Base-by-base conservation (phyloP, 2,888 invertebrate genomes). In the Drosophila silvestris region DNA sequence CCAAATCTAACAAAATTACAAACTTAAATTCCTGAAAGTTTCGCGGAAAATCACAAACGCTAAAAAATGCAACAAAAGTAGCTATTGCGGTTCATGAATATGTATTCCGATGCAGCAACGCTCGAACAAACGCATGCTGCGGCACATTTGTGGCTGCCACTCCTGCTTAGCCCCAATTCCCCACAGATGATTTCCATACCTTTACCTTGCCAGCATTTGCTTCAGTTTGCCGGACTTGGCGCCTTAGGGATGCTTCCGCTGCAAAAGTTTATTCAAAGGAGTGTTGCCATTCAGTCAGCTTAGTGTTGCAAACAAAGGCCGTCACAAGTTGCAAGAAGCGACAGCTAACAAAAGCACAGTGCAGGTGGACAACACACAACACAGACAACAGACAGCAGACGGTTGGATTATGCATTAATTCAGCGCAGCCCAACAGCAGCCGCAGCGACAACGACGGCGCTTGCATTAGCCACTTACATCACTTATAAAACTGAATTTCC, bases 401-500 rank as follows among this genome's bases (percentile, higher is more conserved):
- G 28, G 12, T 28, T 10, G 35, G 44, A 53, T 12, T 16, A 26
- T 12, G 62, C 58, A 70, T 70, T 77, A 53, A 65, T 52, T 59
- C 62, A 63, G 28, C 61, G 35, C 56, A 22, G 16, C 33, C 16
- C 33, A 54, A 19, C 26, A 26, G 35, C 26, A 19, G 19, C n/a
- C 14, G 14, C 35, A 57, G 52, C 56, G n/a, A 50, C 47, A 44
- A 22, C 66, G 51, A 65, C 74, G 73, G 78, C 74, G 78, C 70
- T 78, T 70, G 74, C 79, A 81, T 79, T 80, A 69, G 77, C 65
- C 65, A 56, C 32, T 70, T 62, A 62, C 79, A 66, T 63, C 79
- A 74, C 75, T 80, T 74, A 70, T 65, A 70, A 79, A 82, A 80
- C 79, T 74, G 62, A 79, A 74, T 80, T 80, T 80, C 32, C 65